Evolutionary conservation across 2,888 invertebrate species (phyloP), one percentile per base, ranked within the genome.

Genomic region (Mesochorus sp.): DNA sequence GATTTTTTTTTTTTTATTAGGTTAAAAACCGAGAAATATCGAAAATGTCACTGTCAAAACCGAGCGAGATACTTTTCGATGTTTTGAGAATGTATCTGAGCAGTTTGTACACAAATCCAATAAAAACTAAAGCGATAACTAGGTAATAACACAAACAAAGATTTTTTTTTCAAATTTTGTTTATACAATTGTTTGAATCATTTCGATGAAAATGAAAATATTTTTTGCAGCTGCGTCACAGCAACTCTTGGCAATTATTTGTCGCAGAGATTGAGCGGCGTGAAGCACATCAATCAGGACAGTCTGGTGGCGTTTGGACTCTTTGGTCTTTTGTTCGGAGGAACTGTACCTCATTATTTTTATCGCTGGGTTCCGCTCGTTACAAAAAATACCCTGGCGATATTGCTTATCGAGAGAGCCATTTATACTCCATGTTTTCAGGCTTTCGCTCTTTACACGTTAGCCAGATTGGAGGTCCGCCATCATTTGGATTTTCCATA

Each of bases 281-380:
- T 92, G 12, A 94, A 93, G 85, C 88, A 90, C 34, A 88, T 96
- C 5, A 94, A 94, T 87, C 91, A 93, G 44, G 94, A 95, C 61
- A 95, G 94, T 84, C 90, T 96, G 2, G 86, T 95, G 37, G 95
- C 96, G 0, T 96, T 95, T 91, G 95, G 94, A 42, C 88, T 95
- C 6, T 96, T 95, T 92, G 96, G 96, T 55, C 91, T 96, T 49
- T 86, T 96, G n/a, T 96, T 96, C 90, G 96, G 96, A 67, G 96
- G 96, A 26, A 93, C 95, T 1, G 91, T 96, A 2, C 96, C 96
- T 0, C 96, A 96, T 90, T 95, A 94, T 86, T 96, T 96, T 89
- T 96, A 95, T 86, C 94, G 94, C 85, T 85, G 83, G 53, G 59
- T 87, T 47, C 80, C 80, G 39, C 76, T 78, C 1, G 66, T 88